These are phyloP conservation scores for Synergus japonicus DNA, from an alignment of 2,888 invertebrate species.

Conservation along the genomic window DNA sequence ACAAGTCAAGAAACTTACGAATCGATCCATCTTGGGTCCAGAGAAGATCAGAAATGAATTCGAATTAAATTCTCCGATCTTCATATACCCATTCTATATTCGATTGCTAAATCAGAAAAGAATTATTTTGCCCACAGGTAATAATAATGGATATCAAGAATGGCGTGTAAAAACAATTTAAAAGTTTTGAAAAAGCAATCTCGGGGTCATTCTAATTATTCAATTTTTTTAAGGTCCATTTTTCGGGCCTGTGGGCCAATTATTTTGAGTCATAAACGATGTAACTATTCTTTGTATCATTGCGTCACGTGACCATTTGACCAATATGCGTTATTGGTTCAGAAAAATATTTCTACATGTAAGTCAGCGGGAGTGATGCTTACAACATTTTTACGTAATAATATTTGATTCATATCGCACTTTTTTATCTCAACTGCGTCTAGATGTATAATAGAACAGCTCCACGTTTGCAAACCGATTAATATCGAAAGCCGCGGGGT, in stretches of 20 bases:
- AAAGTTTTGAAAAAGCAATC: not conserved
- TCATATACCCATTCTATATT: slow-evolving; percentile 1
- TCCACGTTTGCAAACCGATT: not conserved
- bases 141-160: not conserved
- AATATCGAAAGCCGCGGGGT: slow-evolving; percentile 4
- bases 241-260: not conserved
- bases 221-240: not conserved
- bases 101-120: slow-evolving; percentile 8
- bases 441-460: not conserved
- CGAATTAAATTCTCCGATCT: not conserved
- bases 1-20: not conserved
- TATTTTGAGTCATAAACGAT: not conserved
- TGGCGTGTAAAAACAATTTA: not conserved
- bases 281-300: not conserved
- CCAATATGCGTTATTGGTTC: not conserved
- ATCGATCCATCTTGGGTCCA: slow-evolving; percentile 11
- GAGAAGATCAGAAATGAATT: not conserved
- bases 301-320: not conserved
- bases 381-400: slow-evolving; percentile 21
- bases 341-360: not conserved
- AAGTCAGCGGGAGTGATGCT: not conserved
- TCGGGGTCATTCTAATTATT: not conserved
- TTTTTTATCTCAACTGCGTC: slow-evolving; percentile 4
- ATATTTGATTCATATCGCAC: slow-evolving; percentile 3
- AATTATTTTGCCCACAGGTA: not conserved